Evolutionary conservation across 2,888 invertebrate genomes (phyloP).

Genomic region (Pseudococcus jackbeardsleyi): DNA sequence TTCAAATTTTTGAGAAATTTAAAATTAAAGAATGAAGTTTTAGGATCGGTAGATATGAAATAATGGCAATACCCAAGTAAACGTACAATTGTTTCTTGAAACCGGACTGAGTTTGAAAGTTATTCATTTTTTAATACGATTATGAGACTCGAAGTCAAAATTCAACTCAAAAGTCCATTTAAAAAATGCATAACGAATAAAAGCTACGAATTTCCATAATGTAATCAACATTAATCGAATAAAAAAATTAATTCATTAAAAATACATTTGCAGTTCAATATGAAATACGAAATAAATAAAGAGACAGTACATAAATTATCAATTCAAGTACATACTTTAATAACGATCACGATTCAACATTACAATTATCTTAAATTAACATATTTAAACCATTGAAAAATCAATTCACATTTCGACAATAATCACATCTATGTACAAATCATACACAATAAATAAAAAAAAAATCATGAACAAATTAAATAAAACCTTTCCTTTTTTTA

Average conservation of each 20-base stretch:
- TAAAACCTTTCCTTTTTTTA: constrained; percentile 92
- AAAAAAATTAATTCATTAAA: neutral
- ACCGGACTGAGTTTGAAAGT: too few relatives aligned
- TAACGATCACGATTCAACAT: constrained; percentile 15
- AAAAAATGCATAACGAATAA: too few relatives aligned
- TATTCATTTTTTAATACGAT: too few relatives aligned
- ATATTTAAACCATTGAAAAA: neutral
- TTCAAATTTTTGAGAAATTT: too few relatives aligned
- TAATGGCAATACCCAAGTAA: too few relatives aligned
- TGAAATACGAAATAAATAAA: constrained; percentile 14
- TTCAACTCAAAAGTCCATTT: too few relatives aligned
- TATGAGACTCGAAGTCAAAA: too few relatives aligned
- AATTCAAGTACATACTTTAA: constrained; percentile 15
- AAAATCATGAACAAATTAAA: constrained; percentile 69
- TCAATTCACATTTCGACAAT: neutral
- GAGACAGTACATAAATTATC: neutral
- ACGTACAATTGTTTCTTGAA: too few relatives aligned
- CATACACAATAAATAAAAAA: neutral
- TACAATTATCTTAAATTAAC: neutral
- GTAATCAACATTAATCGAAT: neutral
- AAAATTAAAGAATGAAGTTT: too few relatives aligned
- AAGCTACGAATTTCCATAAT: too few relatives aligned
- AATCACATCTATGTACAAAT: constrained; percentile 4
- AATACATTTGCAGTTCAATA: constrained; percentile 23
- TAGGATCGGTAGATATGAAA: too few relatives aligned